Base-by-base conservation (phyloP, 2,797 vertebrate genomes). In the Sciurus vulgaris region DNA sequence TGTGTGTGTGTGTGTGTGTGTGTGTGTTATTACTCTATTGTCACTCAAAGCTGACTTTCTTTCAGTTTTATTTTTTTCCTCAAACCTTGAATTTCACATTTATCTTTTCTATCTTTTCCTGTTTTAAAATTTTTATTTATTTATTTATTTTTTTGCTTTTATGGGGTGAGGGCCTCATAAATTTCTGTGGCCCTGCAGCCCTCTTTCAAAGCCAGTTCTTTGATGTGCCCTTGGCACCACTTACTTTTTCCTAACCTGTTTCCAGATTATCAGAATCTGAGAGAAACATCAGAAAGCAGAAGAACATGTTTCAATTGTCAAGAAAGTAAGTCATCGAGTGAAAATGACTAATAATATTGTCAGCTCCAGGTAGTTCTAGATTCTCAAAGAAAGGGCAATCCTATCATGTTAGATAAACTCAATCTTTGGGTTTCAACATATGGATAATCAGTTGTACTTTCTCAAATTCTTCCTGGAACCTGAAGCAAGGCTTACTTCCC, bases 101-200 rank as follows among this genome's bases (percentile, higher is more conserved):
- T 93, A 87, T 89, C 28, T 89, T 79, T 86, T n/a, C 1, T 91
- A 82, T 77, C 22, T 4, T 72, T 85, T 87, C 73, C 15, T 90
- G 84, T 83, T 28, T 1, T 88, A 76, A 61, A 18, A 2, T 56
- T 56, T 56, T 56, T 56, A 20, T 20, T 92, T 38, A 38, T 38
- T 38, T 38, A n/a, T n/a, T 38, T 38, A 38, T 38, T 86, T 49
- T 28, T 73, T 84, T 86, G 87, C n/a, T 69, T 97, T 95, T 97
- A 97, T 91, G 89, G 93, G 1, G 22, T 84, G 95, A 96, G 35
- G 72, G 2, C 4, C 7, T n/a, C 18, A 24, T 14, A 7, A 91
- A 94, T 82, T n/a, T 87, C 74, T 77, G 95, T 33, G 92, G 26
- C 5, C 61, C 38, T 92, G 51, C 78, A 92, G 30, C 72, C 97